Base-by-base conservation (phyloP, 2,888 invertebrate species). In the Sussaba pulchella region DNA sequence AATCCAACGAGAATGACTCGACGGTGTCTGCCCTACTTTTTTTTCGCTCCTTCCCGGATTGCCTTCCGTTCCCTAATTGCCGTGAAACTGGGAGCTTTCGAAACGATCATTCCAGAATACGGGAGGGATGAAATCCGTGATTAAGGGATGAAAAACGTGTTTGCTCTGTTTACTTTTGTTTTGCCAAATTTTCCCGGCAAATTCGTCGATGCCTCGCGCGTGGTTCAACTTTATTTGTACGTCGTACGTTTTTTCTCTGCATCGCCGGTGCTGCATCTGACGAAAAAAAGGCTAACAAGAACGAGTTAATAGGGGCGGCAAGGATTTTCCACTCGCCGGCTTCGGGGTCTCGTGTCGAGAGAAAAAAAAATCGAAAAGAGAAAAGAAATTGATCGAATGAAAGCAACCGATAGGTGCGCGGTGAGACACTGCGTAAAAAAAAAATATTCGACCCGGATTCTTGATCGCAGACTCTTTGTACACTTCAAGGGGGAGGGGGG, bases 151-250 rank as follows among this genome's bases (percentile, higher is more conserved):
- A 47, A 26, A 72, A 72, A n/a, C n/a, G n/a, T n/a, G n/a, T 14
- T 31, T 31, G 31, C n/a, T n/a, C n/a, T 31, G 31, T 31, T 2
- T 31, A 31, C 6, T 31, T 31, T 31, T 31, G 2, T 31, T 31
- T 31, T 31, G 24, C 26, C 24, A 39, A 64, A 77, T 70, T 70
- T 70, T 57, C 63, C 21, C 12, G 47, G 19, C 10, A 66, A 78
- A 66, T 71, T 39, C 50, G 50, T 17, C 24, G 43, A 6, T 24
- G 26, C 31, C 26, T 21, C 17, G n/a, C 39, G 21, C 19, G 45
- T 57, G 41, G 36, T 26, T 41, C 69, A 8, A 31, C 19, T 41
- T n/a, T n/a, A 66, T 66, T 43, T 17, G 31, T 45, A 57, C 47
- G 54, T 64, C 45, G n/a, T n/a, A n/a, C 24, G 43, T 45, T 52